Evolutionary conservation across 2,113 vertebrate genomes (phyloP), one percentile per base, ranked within the genome.

Genomic region (Gallinago paraguaiae): DNA sequence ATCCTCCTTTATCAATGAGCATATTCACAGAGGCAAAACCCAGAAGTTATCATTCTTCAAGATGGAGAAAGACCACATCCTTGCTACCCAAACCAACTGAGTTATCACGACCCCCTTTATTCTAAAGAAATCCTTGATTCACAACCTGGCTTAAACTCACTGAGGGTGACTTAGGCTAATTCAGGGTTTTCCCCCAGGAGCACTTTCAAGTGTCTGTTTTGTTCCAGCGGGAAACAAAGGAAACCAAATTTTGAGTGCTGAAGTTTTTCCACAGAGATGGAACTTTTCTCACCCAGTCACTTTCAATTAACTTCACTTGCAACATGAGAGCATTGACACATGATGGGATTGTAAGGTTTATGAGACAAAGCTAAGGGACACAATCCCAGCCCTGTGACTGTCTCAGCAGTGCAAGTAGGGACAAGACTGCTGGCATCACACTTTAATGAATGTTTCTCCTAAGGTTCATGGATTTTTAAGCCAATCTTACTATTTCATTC

Each of bases 211-310:
- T 45, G 17, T 50, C 65, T 80, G 37, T 78, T 95, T 92, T 91
- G 70, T 86, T 96, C 68, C 64, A 46, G 2, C 20, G 7, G 18
- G 19, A 35, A 90, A 81, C 83, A 95, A 95, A 95, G 65, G 48
- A 93, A 93, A 63, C 33, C n/a, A 91, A 53, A 75, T 65, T 77
- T 67, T 43, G 43, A 56, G 61, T 71, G 31, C 35, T 30, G 48
- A 27, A 45, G 30, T 54, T 91, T 92, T 90, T 68, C 60, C 27
- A 68, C 69, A 30, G 23, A 71, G 70, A 79, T 28, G 30, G 65
- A 82, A 93, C 69, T 88, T 91, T 83, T 92, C 57, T 89, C 74
- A 90, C 43, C 43, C 74, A 45, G 35, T 86, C 80, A 84, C 39
- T 91, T 93, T 53, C 54, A 65, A 93, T 88, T 80, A 92, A 46